Conservation (phyloP, 1,140 invertebrate genomes). For the Aleiodes sp. region DNA sequence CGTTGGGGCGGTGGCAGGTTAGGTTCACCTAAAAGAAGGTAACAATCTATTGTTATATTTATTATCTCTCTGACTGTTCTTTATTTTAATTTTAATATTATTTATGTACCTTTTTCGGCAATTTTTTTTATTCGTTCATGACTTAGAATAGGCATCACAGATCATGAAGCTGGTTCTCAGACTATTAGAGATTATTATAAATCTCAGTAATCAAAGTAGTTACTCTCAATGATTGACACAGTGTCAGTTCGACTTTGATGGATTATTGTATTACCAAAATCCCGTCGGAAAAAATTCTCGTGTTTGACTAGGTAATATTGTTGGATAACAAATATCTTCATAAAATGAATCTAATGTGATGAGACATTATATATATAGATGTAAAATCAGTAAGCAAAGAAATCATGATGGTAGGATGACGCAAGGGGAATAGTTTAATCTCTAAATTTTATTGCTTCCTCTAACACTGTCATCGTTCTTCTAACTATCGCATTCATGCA, state of each 20-base stretch:
- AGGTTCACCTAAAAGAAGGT: conserved; percentile 22
- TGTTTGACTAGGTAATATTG: background rate
- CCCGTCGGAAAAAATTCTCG: background rate
- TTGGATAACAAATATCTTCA: background rate
- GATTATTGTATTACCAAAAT: background rate
- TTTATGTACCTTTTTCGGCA: too few species aligned
- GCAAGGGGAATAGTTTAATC: too few species aligned
- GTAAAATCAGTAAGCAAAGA: too few species aligned
- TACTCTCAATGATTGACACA: background rate
- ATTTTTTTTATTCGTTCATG: background rate
- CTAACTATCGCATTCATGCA: too few species aligned
- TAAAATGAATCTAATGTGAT: too few species aligned
- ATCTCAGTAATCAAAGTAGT: background rate
- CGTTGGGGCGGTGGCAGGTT: conserved; percentile 30
- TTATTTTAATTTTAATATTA: too few species aligned
- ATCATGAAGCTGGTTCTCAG: background rate
- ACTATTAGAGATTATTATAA: background rate
- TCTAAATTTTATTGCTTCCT: too few species aligned
- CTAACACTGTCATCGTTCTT: too few species aligned
- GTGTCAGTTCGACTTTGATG: background rate
- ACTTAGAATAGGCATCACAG: background rate
- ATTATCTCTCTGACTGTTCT: too few species aligned
- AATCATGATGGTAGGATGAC: too few species aligned
- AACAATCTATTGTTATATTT: background rate
- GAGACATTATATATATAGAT: too few species aligned